Evolutionary conservation across 2,113 vertebrate species (phyloP).

Genomic region (Muntiacus reevesi): DNA sequence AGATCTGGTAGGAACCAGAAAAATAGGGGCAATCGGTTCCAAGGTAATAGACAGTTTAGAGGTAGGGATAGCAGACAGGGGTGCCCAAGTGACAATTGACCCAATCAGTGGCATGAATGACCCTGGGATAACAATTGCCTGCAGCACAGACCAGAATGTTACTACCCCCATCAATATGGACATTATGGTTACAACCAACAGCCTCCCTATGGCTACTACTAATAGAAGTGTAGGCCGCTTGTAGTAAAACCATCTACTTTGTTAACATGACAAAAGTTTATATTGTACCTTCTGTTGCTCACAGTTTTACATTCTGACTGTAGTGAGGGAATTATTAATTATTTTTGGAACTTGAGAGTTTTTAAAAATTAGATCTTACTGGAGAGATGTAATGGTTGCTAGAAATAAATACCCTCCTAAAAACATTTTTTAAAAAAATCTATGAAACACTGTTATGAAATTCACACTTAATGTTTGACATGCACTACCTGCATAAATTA

Average conservation of each 20-base stretch:
- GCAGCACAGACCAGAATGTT: conserved; percentile 76
- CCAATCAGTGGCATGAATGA: conserved; percentile 79
- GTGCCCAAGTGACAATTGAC: conserved; percentile 79
- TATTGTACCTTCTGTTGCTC: conserved; percentile 41
- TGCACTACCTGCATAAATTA: neutral
- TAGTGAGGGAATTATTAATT: conserved; percentile 5
- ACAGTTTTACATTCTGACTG: neutral
- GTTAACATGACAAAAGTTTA: neutral
- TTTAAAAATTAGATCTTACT: neutral
- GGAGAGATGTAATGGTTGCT: neutral
- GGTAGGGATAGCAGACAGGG: conserved; percentile 82
- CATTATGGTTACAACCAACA: conserved; percentile 83
- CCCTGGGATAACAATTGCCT: conserved; percentile 82
- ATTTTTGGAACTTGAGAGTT: conserved; percentile 25
- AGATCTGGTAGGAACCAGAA: conserved; percentile 85
- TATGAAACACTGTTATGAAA: neutral
- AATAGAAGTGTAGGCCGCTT: neutral
- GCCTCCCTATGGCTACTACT: conserved; percentile 84
- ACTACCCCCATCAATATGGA: conserved; percentile 71
- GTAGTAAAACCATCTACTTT: conserved; percentile 47
- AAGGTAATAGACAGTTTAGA: conserved; percentile 80
- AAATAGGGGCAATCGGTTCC: conserved; percentile 83
- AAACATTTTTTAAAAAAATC: neutral
- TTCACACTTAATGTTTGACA: neutral
- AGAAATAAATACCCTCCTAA: conserved; percentile 23